Conservation (phyloP, 1,140 invertebrate species). For the Diorhabda elongata region DNA sequence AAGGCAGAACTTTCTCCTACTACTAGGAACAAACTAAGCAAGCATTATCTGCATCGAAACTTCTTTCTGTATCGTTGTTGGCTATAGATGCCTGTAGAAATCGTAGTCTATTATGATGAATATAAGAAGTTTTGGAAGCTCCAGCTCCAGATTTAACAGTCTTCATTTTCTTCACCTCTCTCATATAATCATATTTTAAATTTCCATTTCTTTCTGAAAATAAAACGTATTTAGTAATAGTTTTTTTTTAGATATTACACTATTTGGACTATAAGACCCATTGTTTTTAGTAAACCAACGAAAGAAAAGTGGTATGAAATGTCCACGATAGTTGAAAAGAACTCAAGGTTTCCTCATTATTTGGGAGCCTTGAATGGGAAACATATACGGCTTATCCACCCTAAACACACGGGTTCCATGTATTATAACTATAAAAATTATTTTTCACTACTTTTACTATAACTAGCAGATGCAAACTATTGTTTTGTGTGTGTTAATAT, state of each 20-base stretch:
- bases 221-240: neutral
- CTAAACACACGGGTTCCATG: constrained; percentile 29
- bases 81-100: constrained; percentile 1
- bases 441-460: constrained; percentile 10
- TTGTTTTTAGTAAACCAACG: constrained; percentile 18
- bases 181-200: neutral
- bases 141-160: neutral
- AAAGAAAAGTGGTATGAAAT: constrained; percentile 21
- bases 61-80: neutral
- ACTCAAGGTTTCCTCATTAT: constrained; percentile 47
- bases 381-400: constrained; percentile 39
- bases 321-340: constrained; percentile 27
- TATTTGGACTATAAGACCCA: constrained; percentile 17
- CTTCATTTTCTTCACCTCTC: constrained; percentile 3
- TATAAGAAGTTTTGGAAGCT: neutral
- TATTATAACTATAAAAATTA: constrained; percentile 50
- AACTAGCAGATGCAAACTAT: constrained; percentile 3
- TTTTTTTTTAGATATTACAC: constrained; percentile 27
- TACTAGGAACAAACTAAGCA: neutral
- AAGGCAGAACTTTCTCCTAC: constrained; percentile 28
- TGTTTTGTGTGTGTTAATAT: constrained; percentile 41
- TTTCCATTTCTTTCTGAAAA: constrained; percentile 5
- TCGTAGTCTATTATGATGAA: constrained; percentile 5
- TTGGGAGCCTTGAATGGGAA: constrained; percentile 47
- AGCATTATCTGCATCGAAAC: constrained; percentile 1